Evolutionary conservation across 2,797 vertebrate genomes (phyloP), one percentile per base, ranked within the genome.

Genomic region (Orientallactaga sibirica): DNA sequence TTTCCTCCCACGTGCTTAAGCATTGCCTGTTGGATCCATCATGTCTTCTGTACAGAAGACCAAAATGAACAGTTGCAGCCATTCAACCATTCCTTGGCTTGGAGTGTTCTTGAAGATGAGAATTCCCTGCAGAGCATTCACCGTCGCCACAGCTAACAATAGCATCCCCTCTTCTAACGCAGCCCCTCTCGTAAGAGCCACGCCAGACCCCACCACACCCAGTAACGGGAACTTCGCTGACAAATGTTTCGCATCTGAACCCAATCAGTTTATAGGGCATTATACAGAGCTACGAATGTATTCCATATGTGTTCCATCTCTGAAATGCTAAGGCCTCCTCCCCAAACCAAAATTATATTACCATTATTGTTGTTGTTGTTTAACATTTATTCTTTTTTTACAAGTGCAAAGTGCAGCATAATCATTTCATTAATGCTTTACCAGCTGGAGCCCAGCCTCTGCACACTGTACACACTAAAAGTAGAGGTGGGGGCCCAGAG

Each of bases 181-280:
- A 82, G 92, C 84, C 67, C 82, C 93, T 92, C 74, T 6, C n/a
- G 48, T 7, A 33, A 86, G 77, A 82, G 79, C 58, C 71, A 84
- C 80, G 33, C 66, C 93, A 91, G 90, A 93, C 43, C 83, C 88
- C 52, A 48, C 76, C 92, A 70, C 80, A 68, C 67, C 93, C 93
- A 86, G 64, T 43, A 94, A 94, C 76, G 94, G 48, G 84, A 93
- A 91, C 70, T 70, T 88, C 33, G 62, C 87, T 79, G 58, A 95
- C 90, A 95, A 95, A 79, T 88, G 88, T 83, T 96, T 97, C 90
- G 88, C 94, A 96, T 92, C 91, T 86, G 95, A 90, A 61, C 88
- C 76, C 87, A 88, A 85, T 94, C 92, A 78, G 75, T 91, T 95
- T 93, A 92, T 29, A 80, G 82, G 88, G 29, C n/a, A 66, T 86